Percentiles rank a stretch among this genome's conserved stretches.
Evolutionary conservation across 2,113 vertebrate genomes (phyloP).

Genomic region (Anas platyrhynchos): DNA sequence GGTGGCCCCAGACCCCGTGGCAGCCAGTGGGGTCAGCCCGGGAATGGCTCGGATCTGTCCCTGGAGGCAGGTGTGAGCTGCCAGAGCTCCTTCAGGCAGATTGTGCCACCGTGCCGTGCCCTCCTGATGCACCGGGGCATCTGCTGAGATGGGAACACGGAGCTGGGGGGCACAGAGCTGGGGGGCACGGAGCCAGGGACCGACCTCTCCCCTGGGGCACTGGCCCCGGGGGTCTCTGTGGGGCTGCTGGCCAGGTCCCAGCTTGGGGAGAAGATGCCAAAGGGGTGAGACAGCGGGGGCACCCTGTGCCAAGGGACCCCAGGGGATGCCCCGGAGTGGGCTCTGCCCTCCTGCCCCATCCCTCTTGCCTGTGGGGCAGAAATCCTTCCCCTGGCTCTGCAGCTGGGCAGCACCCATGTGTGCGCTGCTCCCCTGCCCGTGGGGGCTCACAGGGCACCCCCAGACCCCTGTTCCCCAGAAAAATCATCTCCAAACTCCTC

Average conservation of each 20-base stretch:
- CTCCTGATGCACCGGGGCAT: not conserved
- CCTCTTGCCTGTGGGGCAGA: not conserved
- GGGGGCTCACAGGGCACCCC: not conserved
- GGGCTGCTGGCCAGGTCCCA: not conserved
- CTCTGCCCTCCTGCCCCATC: not conserved
- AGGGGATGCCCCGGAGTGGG: accelerated
- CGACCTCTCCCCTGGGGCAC: not conserved
- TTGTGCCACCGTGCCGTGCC: accelerated
- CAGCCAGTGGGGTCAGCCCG: accelerated
- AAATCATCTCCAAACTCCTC: not conserved
- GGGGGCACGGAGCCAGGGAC: too few species aligned
- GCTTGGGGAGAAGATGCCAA: not conserved
- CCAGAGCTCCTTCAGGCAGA: conserved; percentile 21
- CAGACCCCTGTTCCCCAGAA: not conserved
- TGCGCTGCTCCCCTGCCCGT: accelerated
- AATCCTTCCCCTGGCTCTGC: not conserved
- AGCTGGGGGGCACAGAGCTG: too few species aligned
- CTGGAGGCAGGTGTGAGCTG: not conserved
- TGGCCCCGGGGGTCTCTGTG: too few species aligned
- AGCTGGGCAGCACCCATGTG: not conserved
- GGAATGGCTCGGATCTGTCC: not conserved
- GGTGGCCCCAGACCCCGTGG: not conserved
- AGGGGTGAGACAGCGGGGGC: not conserved
- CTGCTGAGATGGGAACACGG: not conserved
- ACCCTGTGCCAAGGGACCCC: not conserved